These are phyloP conservation scores for Onychorhynchus coronatus DNA, from an alignment of 2,113 vertebrate genomes.

Conservation along the genomic window DNA sequence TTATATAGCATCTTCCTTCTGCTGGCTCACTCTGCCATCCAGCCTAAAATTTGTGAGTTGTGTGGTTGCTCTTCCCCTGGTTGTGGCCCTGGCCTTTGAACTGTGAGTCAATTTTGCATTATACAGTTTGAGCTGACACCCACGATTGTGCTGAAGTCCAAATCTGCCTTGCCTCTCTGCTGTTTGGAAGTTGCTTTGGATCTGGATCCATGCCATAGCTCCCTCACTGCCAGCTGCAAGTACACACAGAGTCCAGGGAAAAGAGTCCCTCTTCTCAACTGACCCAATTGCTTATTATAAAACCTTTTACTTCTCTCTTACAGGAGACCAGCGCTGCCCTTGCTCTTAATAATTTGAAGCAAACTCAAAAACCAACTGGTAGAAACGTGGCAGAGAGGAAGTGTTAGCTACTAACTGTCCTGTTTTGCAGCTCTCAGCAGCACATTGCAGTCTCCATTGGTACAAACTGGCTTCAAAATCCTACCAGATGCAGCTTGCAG, in stretches of 20 bases:
- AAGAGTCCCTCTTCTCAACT: background rate
- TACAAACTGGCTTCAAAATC: background rate
- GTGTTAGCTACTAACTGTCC: background rate
- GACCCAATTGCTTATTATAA: accelerated
- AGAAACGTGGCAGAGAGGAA: background rate
- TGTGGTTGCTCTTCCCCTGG: background rate
- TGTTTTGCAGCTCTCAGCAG: background rate
- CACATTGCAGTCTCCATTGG: accelerated
- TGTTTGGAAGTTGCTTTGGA: background rate
- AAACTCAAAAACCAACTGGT: background rate
- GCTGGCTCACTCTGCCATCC: background rate
- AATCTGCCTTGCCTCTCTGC: background rate
- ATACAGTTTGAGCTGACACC: background rate
- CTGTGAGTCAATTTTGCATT: background rate
- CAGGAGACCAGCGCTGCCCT: background rate
- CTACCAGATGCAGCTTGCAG: background rate
- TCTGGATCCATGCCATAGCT: background rate
- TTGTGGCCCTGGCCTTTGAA: slow-evolving; percentile 41
- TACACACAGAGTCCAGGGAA: background rate
- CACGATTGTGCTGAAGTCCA: slow-evolving; percentile 44
- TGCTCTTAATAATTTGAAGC: background rate
- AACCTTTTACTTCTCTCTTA: background rate
- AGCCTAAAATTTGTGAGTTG: background rate
- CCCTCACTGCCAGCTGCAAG: background rate
- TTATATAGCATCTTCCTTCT: background rate